Conservation (phyloP, 2,113 vertebrate genomes). For the Thryonomys swinderianus region DNA sequence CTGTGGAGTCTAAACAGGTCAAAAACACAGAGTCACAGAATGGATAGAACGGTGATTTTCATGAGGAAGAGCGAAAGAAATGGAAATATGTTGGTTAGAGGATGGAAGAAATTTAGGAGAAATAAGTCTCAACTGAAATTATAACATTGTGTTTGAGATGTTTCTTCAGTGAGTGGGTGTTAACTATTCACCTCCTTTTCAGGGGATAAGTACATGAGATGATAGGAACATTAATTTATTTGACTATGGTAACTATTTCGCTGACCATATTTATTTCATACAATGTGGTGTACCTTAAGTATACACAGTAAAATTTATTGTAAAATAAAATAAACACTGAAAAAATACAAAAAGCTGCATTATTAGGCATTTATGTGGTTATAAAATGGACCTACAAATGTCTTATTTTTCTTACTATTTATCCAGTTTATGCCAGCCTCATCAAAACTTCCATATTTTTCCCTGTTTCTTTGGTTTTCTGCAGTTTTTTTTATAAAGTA, state of each 20-base stretch:
- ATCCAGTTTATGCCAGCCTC: slow-evolving; percentile 16
- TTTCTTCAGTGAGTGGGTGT: not conserved
- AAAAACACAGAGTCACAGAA: not conserved
- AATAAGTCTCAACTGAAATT: not conserved
- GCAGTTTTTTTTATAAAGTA: not conserved
- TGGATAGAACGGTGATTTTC: not conserved
- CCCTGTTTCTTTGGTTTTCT: slow-evolving; percentile 16
- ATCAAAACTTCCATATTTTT: slow-evolving; percentile 7
- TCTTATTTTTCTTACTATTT: slow-evolving; percentile 42
- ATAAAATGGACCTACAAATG: slow-evolving; percentile 41
- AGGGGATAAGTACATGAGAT: not conserved
- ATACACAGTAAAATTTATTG: not conserved
- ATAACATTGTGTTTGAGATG: not conserved
- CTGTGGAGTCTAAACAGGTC: not conserved
- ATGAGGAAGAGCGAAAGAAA: not conserved
- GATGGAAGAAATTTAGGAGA: not conserved
- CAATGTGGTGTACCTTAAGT: not conserved
- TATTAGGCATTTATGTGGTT: not conserved
- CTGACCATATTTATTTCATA: not conserved
- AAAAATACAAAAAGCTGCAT: not conserved
- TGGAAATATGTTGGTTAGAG: not conserved
- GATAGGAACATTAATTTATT: not conserved
- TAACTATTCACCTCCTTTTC: not conserved
- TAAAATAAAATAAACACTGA: not conserved
- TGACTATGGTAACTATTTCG: not conserved